Evolutionary conservation across 1,140 invertebrate species (phyloP).

Genomic region (Anoplolepis gracilipes): DNA sequence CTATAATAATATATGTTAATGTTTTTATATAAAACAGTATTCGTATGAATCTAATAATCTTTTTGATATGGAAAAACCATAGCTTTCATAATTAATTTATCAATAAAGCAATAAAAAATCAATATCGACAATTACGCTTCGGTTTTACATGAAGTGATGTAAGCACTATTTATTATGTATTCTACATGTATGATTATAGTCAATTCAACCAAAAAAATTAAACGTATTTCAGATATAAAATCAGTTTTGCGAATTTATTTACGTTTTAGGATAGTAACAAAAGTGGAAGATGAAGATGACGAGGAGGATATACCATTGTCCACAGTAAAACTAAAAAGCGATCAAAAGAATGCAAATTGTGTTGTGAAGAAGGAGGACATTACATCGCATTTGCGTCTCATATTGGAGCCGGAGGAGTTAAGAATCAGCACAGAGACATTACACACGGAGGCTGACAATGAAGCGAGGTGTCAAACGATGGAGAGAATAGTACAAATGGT

Average conservation of each 20-base stretch:
- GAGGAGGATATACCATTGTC: constrained; percentile 94
- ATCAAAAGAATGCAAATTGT: constrained; percentile 80
- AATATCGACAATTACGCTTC: not conserved
- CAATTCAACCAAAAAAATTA: not conserved
- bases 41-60: not conserved
- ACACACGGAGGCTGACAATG: constrained; percentile 89
- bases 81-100: not conserved
- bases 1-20: not conserved
- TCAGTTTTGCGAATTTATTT: not conserved
- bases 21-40: no score
- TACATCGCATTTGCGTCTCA: constrained; percentile 84
- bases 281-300: constrained; percentile 91
- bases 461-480: constrained; percentile 89
- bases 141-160: no score
- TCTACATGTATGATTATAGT: no score
- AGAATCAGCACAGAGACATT: constrained; percentile 89
- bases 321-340: constrained; percentile 87
- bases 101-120: not conserved
- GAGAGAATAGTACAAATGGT: constrained; percentile 90
- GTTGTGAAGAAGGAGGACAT: constrained; percentile 85
- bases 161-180: no score
- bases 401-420: constrained; percentile 88
- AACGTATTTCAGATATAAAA: not conserved
- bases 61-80: not conserved
- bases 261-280: constrained; percentile 80